Evolutionary conservation across 2,113 vertebrate species (phyloP).

Genomic region (Rhinogobius similis): DNA sequence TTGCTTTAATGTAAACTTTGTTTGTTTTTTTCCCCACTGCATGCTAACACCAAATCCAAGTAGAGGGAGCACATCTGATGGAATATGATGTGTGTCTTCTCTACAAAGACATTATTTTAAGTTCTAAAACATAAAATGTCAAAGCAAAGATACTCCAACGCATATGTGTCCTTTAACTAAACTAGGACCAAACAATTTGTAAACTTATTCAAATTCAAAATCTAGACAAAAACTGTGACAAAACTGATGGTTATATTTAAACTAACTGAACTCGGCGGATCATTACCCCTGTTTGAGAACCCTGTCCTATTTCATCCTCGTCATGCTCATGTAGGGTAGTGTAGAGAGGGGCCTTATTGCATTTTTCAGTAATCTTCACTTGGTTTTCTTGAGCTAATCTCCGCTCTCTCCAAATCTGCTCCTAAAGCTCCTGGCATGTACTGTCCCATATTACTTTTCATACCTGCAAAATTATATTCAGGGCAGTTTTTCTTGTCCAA

Average conservation of each 20-base stretch:
- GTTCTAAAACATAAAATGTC: no score
- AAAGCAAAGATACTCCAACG: no score
- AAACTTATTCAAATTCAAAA: neutral
- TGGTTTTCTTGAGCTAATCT: constrained; percentile 64
- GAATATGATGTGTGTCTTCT: no score
- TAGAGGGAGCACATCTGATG: no score
- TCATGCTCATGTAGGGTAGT: constrained; percentile 56
- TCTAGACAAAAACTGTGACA: neutral
- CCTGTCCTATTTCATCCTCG: constrained; percentile 14
- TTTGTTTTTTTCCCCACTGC: no score
- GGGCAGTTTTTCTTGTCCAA: constrained; percentile 11
- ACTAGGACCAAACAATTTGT: neutral
- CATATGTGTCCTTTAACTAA: neutral
- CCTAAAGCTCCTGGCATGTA: constrained; percentile 67
- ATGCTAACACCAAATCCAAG: no score
- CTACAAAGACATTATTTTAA: no score
- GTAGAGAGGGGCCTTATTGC: constrained; percentile 56
- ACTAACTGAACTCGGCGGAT: no score
- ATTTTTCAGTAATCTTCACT: constrained; percentile 70
- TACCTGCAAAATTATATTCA: constrained; percentile 55
- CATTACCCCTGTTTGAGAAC: neutral
- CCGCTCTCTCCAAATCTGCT: constrained; percentile 63
- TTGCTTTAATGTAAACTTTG: no score
- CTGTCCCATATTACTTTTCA: constrained; percentile 71
- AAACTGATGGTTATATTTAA: no score